phyloP scores from a whole-genome alignment of 2,113 vertebrate genomes.

The Pholis gunnellus region DNA sequence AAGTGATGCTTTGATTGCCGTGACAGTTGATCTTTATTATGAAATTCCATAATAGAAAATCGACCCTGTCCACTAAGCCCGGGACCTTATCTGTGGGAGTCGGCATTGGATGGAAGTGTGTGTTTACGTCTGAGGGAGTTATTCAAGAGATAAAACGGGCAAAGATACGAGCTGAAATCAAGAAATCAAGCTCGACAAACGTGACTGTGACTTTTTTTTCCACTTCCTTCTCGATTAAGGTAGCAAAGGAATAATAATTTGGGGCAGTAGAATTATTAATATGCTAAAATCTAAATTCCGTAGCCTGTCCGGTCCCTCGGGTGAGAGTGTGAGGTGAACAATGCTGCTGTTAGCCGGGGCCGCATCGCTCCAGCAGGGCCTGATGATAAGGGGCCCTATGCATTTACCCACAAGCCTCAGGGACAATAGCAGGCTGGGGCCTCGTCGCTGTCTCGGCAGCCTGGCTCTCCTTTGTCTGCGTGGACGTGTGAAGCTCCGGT shows the following conservation, averaged over 20 bases:
- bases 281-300: constrained; percentile 4
- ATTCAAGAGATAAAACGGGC: constrained; percentile 39
- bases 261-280: neutral
- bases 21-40: constrained; percentile 84
- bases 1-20: constrained; percentile 75
- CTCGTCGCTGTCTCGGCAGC: constrained; percentile 72
- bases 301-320: constrained; percentile 20
- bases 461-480: constrained; percentile 84
- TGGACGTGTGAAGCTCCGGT: constrained; percentile 81
- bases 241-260: neutral
- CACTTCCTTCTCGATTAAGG: neutral
- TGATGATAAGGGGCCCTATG: constrained; percentile 63
- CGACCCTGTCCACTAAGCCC: constrained; percentile 71
- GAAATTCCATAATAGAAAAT: constrained; percentile 83
- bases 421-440: constrained; percentile 79
- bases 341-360: constrained; percentile 32
- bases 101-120: constrained; percentile 37
- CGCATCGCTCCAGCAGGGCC: constrained; percentile 35
- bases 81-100: constrained; percentile 65
- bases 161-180: constrained; percentile 31
- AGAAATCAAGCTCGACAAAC: constrained; percentile 18
- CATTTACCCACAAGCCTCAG: constrained; percentile 68
- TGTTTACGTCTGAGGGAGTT: constrained; percentile 22
- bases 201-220: neutral
- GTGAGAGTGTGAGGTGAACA: constrained; percentile 41